A percentile compares a stretch with the other conserved stretches of the same genome.
Evolutionary conservation across 2,797 vertebrate species (phyloP).

Genomic region (Limosa lapponica): DNA sequence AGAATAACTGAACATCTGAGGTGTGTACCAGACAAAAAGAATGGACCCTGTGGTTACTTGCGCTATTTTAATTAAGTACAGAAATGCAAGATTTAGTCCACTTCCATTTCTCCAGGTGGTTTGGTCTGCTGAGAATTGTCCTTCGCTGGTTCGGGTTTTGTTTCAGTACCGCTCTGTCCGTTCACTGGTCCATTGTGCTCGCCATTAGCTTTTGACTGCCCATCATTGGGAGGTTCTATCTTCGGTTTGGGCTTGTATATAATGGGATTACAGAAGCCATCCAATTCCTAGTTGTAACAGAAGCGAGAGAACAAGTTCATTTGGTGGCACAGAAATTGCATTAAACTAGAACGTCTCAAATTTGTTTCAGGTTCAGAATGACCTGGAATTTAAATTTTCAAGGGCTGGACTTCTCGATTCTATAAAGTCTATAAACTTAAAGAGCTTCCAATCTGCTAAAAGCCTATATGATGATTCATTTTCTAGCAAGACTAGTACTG

Average conservation of each 20-base stretch:
- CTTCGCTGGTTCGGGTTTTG: conserved; percentile 81
- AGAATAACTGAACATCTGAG: conserved; percentile 76
- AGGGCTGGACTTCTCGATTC: neutral
- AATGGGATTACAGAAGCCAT: conserved; percentile 85
- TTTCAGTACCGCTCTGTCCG: conserved; percentile 77
- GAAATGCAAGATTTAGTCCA: conserved; percentile 84
- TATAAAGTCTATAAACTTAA: neutral
- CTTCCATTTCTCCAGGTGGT: conserved; percentile 89
- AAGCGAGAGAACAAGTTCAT: conserved; percentile 27
- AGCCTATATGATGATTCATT: neutral
- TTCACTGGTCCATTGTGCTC: conserved; percentile 86
- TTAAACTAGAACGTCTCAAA: fast-evolving
- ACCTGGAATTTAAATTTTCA: neutral
- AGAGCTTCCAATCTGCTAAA: neutral
- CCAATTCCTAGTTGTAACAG: conserved; percentile 83
- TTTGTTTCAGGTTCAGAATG: neutral
- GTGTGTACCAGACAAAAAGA: conserved; percentile 74
- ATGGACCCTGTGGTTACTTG: conserved; percentile 78
- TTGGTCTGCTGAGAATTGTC: conserved; percentile 83
- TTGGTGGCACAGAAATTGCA: neutral
- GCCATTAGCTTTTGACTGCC: conserved; percentile 77
- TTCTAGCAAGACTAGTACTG: neutral
- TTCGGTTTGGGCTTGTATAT: conserved; percentile 89
- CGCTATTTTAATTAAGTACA: conserved; percentile 68
- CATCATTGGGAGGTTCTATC: conserved; percentile 82